phyloP scores from a whole-genome alignment of 92 coral and sea anemone genomes.

The Umimayanthus chanpuru region DNA sequence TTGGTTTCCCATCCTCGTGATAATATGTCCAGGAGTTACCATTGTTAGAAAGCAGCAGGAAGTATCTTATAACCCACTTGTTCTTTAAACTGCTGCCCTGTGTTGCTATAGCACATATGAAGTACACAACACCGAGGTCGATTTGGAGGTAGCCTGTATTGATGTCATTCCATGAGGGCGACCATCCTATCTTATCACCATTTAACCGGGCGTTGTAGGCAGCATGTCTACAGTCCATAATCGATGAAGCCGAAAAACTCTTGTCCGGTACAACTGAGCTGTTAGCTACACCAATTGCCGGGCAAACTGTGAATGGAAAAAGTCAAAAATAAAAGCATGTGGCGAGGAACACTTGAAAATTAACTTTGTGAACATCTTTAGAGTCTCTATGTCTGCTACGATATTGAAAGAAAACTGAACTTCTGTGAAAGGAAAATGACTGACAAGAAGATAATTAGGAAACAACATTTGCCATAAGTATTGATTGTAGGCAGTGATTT shows the following conservation, averaged over 20 bases:
- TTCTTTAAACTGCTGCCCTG: neutral
- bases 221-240: neutral
- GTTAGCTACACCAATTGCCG: neutral
- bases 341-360: no score
- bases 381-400: neutral
- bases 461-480: no score
- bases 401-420: no score
- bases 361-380: no score
- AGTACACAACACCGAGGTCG: neutral
- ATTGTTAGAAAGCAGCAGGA: neutral
- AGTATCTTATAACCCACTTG: neutral
- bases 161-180: neutral
- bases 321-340: no score
- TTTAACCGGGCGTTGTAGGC: neutral
- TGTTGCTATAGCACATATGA: neutral
- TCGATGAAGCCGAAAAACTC: neutral
- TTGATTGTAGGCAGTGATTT: no score
- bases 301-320: neutral
- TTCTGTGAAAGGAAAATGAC: neutral
- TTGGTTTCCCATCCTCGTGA: neutral
- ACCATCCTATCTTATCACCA: neutral
- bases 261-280: neutral
- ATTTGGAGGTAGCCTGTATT: neutral
- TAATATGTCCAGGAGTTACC: neutral
- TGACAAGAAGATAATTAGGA: no score